Percentiles rank a stretch among this genome's conserved stretches.
Evolutionary conservation across 2,797 vertebrate species (phyloP).

Genomic region (Tangara arthus): DNA sequence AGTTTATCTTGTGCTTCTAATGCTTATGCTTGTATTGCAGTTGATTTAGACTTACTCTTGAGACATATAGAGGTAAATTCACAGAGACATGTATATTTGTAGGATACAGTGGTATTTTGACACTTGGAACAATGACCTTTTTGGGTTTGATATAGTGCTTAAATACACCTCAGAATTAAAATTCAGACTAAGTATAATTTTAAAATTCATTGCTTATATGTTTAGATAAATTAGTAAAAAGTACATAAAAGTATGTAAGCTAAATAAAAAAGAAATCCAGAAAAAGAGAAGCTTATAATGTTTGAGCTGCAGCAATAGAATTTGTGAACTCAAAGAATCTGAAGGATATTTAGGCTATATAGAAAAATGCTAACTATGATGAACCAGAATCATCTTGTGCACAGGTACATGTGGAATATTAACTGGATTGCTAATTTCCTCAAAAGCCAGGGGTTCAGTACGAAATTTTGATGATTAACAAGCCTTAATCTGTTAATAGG

Average conservation of each 20-base stretch:
- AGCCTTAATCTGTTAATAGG: neutral
- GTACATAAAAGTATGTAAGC: neutral
- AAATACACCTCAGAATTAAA: neutral
- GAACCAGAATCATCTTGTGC: accelerated
- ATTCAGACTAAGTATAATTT: neutral
- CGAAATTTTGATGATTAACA: neutral
- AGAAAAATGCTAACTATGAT: neutral
- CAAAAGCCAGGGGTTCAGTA: neutral
- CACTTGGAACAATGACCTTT: neutral
- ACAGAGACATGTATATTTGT: neutral
- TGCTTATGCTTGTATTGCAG: neutral
- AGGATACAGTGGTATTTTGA: neutral
- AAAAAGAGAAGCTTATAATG: neutral
- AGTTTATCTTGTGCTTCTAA: neutral
- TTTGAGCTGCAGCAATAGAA: neutral
- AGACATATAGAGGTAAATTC: neutral
- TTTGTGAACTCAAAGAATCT: neutral
- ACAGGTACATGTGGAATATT: neutral
- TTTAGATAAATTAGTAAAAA: neutral
- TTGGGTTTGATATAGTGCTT: neutral
- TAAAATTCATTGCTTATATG: neutral
- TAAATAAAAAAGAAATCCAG: neutral
- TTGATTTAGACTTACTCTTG: neutral
- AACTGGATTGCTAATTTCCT: neutral
- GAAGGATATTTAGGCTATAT: neutral